phyloP scores from a whole-genome alignment of 2,113 vertebrate genomes.

The Parus major region DNA sequence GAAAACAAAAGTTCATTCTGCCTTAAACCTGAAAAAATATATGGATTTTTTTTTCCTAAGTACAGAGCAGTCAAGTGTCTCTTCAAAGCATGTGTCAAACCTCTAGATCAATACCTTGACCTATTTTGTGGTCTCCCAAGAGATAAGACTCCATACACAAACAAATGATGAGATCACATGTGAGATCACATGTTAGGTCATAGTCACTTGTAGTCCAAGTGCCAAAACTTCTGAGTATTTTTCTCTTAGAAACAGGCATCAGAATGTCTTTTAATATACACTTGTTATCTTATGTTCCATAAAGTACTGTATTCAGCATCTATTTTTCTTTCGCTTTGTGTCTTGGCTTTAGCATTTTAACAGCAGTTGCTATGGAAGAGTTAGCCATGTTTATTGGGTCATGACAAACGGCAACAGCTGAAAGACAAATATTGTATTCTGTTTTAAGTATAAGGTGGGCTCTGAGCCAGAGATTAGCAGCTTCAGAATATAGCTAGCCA shows the following conservation, averaged over 20 bases:
- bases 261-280: neutral
- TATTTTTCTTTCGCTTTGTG: neutral
- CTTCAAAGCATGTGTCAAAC: neutral
- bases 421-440: slow-evolving; percentile 71
- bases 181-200: neutral
- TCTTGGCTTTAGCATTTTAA: slow-evolving; percentile 17
- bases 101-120: slow-evolving; percentile 47
- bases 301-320: neutral
- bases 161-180: slow-evolving; percentile 35
- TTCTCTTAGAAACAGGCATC: neutral
- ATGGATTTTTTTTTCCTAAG: neutral
- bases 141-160: slow-evolving; percentile 41
- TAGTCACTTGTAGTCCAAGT: neutral
- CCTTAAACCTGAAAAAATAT: neutral
- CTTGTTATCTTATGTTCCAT: neutral
- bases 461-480: slow-evolving; percentile 64
- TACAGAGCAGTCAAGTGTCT: neutral
- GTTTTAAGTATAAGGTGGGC: slow-evolving; percentile 57
- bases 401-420: slow-evolving; percentile 74
- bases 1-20: neutral
- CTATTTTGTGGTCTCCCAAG: slow-evolving; percentile 48
- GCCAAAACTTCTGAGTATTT: neutral
- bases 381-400: slow-evolving; percentile 65
- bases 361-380: slow-evolving; percentile 71
- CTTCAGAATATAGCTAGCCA: slow-evolving; percentile 28